These are phyloP conservation scores for Tetramorium bicarinatum DNA, from an alignment of 2,888 invertebrate species.

Conservation along the genomic window DNA sequence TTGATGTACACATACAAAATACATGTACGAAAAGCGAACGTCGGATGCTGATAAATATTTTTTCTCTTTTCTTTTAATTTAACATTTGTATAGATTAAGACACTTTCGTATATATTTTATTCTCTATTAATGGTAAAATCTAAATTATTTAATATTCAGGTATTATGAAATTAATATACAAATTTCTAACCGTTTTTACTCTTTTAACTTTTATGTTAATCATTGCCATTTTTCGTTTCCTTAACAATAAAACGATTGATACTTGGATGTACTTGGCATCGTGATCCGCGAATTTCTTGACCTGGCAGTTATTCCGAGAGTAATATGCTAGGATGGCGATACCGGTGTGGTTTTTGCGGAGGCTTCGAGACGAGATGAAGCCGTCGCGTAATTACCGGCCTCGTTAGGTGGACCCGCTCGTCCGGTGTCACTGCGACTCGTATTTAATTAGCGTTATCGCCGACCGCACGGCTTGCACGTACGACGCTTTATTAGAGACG, in stretches of 20 bases:
- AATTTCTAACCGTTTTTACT: background rate
- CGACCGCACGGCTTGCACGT: constrained; percentile 48
- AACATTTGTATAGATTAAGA: background rate
- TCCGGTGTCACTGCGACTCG: constrained; percentile 81
- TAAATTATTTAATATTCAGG: background rate
- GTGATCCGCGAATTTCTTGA: constrained; percentile 36
- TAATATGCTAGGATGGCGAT: constrained; percentile 77
- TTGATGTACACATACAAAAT: no score
- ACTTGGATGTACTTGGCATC: background rate
- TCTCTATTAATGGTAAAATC: background rate
- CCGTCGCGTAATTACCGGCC: constrained; percentile 85
- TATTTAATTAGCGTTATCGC: constrained; percentile 85
- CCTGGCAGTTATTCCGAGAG: constrained; percentile 73
- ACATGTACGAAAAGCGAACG: background rate
- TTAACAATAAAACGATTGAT: constrained; percentile 20
- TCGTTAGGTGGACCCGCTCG: constrained; percentile 83
- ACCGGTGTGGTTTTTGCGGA: constrained; percentile 80
- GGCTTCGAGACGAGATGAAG: constrained; percentile 84
- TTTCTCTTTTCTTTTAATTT: background rate
- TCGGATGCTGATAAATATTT: background rate
- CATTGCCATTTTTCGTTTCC: background rate
- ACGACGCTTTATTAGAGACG: constrained; percentile 54
- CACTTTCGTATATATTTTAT: background rate
- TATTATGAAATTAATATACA: background rate
- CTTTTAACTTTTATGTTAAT: background rate